Evolutionary conservation across 64 coral and sea anemone genomes (phyloP).

Genomic region (Acropora yongei): DNA sequence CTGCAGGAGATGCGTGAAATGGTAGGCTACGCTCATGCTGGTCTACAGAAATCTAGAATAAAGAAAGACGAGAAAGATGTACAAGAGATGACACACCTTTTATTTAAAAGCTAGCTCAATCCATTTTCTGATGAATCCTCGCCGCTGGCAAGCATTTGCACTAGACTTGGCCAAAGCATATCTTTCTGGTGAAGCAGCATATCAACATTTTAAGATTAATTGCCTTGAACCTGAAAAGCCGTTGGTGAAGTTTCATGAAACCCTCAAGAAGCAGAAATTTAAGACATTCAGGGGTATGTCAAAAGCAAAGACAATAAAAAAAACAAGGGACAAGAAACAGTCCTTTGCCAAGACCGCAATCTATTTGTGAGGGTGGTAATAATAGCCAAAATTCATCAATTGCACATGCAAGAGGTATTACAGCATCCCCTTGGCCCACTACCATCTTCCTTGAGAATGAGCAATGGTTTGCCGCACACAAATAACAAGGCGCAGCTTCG

Average conservation of each 20-base stretch:
- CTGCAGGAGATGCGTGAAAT: too few species aligned
- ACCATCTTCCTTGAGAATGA: neutral
- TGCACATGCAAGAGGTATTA: neutral
- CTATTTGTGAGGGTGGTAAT: neutral
- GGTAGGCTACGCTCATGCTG: neutral
- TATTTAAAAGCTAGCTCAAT: neutral
- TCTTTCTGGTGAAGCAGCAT: neutral
- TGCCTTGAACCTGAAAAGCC: neutral
- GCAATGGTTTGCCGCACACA: neutral
- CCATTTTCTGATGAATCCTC: neutral
- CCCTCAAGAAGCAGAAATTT: neutral
- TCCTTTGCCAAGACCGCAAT: constrained; percentile 5
- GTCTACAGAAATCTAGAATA: neutral
- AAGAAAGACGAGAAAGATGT: neutral
- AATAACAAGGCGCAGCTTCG: constrained; percentile 6
- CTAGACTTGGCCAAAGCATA: neutral
- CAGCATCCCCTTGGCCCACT: constrained; percentile 36
- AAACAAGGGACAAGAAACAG: neutral
- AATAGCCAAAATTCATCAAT: neutral
- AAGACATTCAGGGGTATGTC: neutral
- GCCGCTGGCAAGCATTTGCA: neutral
- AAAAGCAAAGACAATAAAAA: neutral
- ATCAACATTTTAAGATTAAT: neutral
- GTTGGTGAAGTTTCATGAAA: neutral
- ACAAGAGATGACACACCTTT: neutral